phyloP scores from a whole-genome alignment of 2,888 invertebrate genomes.

The Noctua fimbriata region DNA sequence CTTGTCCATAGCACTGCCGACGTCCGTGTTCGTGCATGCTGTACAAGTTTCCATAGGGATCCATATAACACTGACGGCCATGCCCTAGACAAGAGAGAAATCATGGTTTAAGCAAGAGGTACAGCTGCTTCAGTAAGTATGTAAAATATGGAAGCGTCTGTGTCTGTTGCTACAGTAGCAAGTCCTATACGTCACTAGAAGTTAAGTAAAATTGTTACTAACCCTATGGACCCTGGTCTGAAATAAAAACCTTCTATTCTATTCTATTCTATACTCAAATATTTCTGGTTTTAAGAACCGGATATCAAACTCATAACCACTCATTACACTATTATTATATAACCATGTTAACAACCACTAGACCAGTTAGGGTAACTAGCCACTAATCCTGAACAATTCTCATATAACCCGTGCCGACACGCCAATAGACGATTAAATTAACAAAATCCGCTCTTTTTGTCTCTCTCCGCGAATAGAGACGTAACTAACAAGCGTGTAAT shows the following conservation, averaged over 20 bases:
- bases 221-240: too few species aligned
- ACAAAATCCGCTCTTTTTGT: slow-evolving; percentile 42
- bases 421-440: slow-evolving; percentile 17
- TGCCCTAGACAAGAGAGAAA: too few species aligned
- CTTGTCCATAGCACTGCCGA: neutral
- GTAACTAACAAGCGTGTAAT: slow-evolving; percentile 53
- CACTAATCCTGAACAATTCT: neutral
- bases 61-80: neutral
- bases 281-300: neutral
- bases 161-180: neutral
- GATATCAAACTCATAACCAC: neutral
- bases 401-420: slow-evolving; percentile 3
- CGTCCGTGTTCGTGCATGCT: neutral
- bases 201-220: too few species aligned
- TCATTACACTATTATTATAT: neutral
- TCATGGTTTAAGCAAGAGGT: neutral
- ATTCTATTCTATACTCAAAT: too few species aligned
- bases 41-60: neutral
- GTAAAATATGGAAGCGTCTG: neutral
- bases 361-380: neutral
- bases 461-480: slow-evolving; percentile 39
- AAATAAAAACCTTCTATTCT: too few species aligned
- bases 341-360: neutral
- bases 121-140: neutral
- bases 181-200: too few species aligned